Evolutionary conservation across 2,888 invertebrate genomes (phyloP).

Genomic region (Pollenia labialis): DNA sequence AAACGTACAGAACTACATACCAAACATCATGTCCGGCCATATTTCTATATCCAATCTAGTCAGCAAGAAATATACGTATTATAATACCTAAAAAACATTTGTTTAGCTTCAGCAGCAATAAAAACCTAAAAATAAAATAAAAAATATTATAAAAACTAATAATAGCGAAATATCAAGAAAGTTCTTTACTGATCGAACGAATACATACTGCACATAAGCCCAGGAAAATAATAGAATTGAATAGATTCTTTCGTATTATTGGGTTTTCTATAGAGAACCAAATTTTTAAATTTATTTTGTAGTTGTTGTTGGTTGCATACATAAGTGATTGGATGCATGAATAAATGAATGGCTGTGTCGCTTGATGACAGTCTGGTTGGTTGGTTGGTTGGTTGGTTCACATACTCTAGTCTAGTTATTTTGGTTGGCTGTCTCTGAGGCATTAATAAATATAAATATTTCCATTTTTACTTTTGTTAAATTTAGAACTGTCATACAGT

Average conservation of each 20-base stretch:
- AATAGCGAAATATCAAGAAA: neutral
- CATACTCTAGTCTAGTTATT: slow-evolving; percentile 45
- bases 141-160: neutral
- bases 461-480: neutral
- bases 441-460: slow-evolving; percentile 4
- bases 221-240: slow-evolving; percentile 13
- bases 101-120: slow-evolving; percentile 45
- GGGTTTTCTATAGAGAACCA: neutral
- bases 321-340: neutral
- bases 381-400: slow-evolving; percentile 42
- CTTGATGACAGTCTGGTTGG: slow-evolving; percentile 31
- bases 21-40: slow-evolving; percentile 20
- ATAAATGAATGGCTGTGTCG: slow-evolving; percentile 3
- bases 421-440: slow-evolving; percentile 14
- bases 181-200: too few relatives aligned
- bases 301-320: slow-evolving; percentile 19
- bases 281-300: slow-evolving; percentile 6
- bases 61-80: slow-evolving; percentile 23
- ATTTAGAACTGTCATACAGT: slow-evolving; percentile 14
- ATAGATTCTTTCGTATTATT: neutral
- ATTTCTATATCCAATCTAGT: neutral
- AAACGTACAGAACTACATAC: too few relatives aligned
- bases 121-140: slow-evolving; percentile 30
- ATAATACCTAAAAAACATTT: slow-evolving; percentile 56
- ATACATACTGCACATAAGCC: neutral